Evolutionary conservation across 2,113 vertebrate genomes (phyloP), one percentile per base, ranked within the genome.

Genomic region (Cochlearius cochlearius): DNA sequence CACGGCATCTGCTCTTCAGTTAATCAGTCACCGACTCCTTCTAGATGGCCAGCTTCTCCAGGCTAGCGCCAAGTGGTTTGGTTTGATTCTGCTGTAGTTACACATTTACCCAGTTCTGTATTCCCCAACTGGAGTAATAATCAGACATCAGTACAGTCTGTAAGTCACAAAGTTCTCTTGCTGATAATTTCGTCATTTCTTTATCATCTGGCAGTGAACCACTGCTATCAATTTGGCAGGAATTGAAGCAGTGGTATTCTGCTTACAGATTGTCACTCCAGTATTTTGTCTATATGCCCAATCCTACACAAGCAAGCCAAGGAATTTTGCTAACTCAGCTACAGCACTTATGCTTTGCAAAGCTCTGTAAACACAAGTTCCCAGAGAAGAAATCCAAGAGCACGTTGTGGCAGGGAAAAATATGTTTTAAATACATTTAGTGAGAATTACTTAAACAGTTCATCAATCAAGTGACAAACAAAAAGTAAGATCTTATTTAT

Each of bases 401-500:
- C 83, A 80, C 30, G 2, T 71, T 66, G 86, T 74, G 81, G 88
- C 92, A 88, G 79, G 56, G 74, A 71, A 75, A 92, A 96, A 69
- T 86, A 62, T 74, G 64, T 50, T 93, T 94, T 76, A 96, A 94
- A 95, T 92, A 62, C 32, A 26, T 79, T 56, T n/a, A 74, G 83
- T 43, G 79, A 96, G 95, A 96, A 66, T 86, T 74, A 60, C 72
- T 95, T 76, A 88, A 94, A 88, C 90, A 95, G 79, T 66, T 92
- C 96, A 96, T 97, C 95, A 88, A 90, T 97, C 95, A 96, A 96
- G 52, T 80, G 87, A 84, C 95, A 86, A 90, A 92, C 80, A 95
- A 83, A 84, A 90, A 88, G 52, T 10, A 20, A 85, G 87, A 39
- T 81, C 38, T 87, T 74, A 47, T 94, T 94, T 91, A 59, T 89